Evolutionary conservation across 2,888 invertebrate genomes (phyloP).

Genomic region (Piscicola geometra): DNA sequence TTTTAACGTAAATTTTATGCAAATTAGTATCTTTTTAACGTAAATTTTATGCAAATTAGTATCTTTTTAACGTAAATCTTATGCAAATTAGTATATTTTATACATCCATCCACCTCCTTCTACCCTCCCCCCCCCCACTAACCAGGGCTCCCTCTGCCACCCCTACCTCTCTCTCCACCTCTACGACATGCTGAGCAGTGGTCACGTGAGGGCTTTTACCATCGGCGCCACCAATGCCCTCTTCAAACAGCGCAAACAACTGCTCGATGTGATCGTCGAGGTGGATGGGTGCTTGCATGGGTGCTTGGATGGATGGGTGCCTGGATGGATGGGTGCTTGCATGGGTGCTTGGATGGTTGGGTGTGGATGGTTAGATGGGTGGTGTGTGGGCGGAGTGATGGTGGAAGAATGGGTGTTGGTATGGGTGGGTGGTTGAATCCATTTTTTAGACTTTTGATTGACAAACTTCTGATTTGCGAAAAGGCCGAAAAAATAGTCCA

Average conservation of each 20-base stretch:
- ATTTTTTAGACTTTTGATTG: too few relatives aligned
- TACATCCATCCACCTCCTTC: neutral
- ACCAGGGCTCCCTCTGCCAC: constrained; percentile 79
- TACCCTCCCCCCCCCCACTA: neutral
- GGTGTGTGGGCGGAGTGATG: neutral
- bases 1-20: too few relatives aligned
- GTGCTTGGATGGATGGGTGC: neutral
- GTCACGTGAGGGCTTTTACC: constrained; percentile 69
- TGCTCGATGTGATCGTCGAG: constrained; percentile 87
- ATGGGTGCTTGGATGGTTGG: neutral
- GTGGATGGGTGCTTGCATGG: too few relatives aligned
- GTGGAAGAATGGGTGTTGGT: neutral
- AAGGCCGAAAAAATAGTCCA: neutral
- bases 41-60: too few relatives aligned
- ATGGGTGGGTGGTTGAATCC: too few relatives aligned
- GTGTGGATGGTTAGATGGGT: neutral
- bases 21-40: too few relatives aligned
- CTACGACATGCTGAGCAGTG: constrained; percentile 81
- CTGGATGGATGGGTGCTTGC: neutral
- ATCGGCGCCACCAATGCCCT: constrained; percentile 98
- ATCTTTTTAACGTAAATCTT: too few relatives aligned
- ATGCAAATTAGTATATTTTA: too few relatives aligned
- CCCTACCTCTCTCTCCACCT: constrained; percentile 93
- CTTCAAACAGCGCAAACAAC: constrained; percentile 86
- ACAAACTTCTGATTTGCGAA: neutral